Evolutionary conservation across 1,140 invertebrate species (phyloP), one percentile per base, ranked within the genome.

Genomic region (Papilio glaucus): DNA sequence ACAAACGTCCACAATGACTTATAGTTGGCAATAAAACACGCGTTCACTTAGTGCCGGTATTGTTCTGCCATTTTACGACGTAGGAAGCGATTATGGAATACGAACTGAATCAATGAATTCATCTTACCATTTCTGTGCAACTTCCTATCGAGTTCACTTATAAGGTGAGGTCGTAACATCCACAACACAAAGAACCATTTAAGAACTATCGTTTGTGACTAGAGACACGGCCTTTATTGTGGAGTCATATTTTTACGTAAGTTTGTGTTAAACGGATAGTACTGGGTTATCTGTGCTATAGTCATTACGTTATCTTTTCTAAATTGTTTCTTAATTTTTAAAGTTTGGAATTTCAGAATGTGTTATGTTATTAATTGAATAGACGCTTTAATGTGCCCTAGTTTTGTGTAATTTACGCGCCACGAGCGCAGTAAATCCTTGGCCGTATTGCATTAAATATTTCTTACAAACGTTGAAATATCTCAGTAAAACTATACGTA

Each of bases 131-230:
- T 73, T 74, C 68, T 71, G 73, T 61, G 67, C 61, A 61, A 74
- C 73, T 75, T 72, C 76, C 76, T 72, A 72, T 65, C 61, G 26
- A 62, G 65, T 71, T 62, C 42, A n/a, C 41, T 24, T 63, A 15
- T 67, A 73, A 74, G 73, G 76, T 77, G 67, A 72, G 70, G 60
- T 73, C 72, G 69, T 57, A 42, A 60, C 57, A 37, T 70, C 60
- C 39, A 45, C 38, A 21, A 26, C 60, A 24, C 29, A 53, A 21
- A 57, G 18, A 7, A 4, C 37, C 37, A 21, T 62, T 15, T 61
- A n/a, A 1, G 12, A 60, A 60, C n/a, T n/a, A 37, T 61, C n/a
- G 26, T 37, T n/a, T 18, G n/a, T 37, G 9, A 37, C 53, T 33
- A 24, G 3, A 53, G 0, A 24, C 29, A 33, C 6, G 21, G 3